Evolutionary conservation across 2,113 vertebrate genomes (phyloP).

Genomic region (Apistogramma diplotaenia): DNA sequence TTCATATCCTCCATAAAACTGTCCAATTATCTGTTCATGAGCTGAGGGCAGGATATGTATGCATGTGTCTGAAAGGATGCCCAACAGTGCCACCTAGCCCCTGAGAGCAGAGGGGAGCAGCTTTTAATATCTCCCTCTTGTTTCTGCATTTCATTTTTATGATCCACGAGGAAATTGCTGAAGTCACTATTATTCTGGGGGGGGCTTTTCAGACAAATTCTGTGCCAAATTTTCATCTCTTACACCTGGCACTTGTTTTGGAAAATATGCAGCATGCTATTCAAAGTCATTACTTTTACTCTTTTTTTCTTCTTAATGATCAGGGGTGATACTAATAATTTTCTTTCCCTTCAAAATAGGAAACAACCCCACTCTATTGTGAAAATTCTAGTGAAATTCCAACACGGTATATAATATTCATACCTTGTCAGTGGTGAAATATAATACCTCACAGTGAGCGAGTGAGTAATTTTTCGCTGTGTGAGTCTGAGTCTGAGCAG

Average conservation of each 20-base stretch:
- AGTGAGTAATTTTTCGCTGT: constrained; percentile 77
- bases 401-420: constrained; percentile 69
- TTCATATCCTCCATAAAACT: constrained; percentile 79
- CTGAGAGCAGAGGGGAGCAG: constrained; percentile 17
- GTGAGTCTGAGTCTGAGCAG: constrained; percentile 74
- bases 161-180: background rate
- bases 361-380: constrained; percentile 37
- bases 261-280: constrained; percentile 17
- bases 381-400: constrained; percentile 64
- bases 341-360: constrained; percentile 41
- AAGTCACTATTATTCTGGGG: constrained; percentile 10
- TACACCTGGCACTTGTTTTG: constrained; percentile 35
- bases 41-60: constrained; percentile 63
- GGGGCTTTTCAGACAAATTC: constrained; percentile 5
- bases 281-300: constrained; percentile 6
- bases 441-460: constrained; percentile 72
- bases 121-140: constrained; percentile 26
- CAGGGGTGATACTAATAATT: constrained; percentile 36
- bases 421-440: constrained; percentile 70
- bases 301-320: constrained; percentile 6
- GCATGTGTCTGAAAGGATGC: constrained; percentile 65
- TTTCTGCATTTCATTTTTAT: constrained; percentile 38
- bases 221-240: background rate
- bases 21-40: constrained; percentile 77
- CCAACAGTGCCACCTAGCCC: constrained; percentile 77